Evolutionary conservation across 2,113 vertebrate species (phyloP), one percentile per base, ranked within the genome.

Genomic region (Neopipo cinnamomea): DNA sequence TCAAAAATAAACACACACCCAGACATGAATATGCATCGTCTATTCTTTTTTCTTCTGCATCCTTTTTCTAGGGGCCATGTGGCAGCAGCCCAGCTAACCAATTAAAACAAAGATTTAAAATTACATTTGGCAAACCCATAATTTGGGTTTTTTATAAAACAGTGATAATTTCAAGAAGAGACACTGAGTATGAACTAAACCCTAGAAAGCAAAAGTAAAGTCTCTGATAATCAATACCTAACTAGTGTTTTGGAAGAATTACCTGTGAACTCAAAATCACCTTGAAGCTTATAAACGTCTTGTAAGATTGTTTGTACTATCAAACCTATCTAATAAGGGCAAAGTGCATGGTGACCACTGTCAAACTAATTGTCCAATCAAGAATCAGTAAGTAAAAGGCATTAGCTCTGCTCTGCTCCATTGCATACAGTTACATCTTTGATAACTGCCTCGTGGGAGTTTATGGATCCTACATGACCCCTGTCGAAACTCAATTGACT

Each of bases 401-500:
- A 76, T 88, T 80, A 91, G 65, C 58, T 95, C 88, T 80, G 89
- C 63, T 72, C 87, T 42, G 89, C 93, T 94, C 76, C 71, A 80
- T 22, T 95, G 93, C 95, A 58, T 20, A 59, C 46, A 44, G 91
- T 90, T 87, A 89, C 76, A 83, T 86, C 91, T 95, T 85, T 82
- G 90, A 85, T 85, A 97, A 96, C 80, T 59, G 61, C 46, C 89
- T 61, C 12, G 0, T 80, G 94, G 74, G 91, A 94, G 79, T 85
- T 95, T 79, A 96, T 72, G 90, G 79, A 94, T 89, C 80, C 75
- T 92, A 84, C 78, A 39, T 91, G 95, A 97, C 93, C 96, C 81
- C 83, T 95, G 88, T 90, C 47, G 0, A 96, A 96, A 94, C 68
- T 74, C 96, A 96, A 97, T 93, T 96, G 86, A 95, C 91, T 94